Evolutionary conservation across 2,888 invertebrate genomes (phyloP), one percentile per base, ranked within the genome.

Genomic region (Troilus luridus): DNA sequence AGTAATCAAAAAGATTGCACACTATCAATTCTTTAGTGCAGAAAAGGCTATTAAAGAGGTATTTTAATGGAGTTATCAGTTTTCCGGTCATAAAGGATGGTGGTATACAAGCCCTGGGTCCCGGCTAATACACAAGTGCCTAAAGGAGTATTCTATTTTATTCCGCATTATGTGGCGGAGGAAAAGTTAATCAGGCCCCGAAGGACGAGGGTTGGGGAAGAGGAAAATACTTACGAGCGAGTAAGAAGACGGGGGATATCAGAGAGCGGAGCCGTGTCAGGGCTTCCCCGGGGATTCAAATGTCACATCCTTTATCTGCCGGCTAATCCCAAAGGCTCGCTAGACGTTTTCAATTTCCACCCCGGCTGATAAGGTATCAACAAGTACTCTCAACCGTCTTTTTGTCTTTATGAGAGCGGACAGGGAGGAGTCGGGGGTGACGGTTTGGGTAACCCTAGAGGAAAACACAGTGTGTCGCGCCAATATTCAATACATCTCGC

Each of bases 301-400:
- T 85, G 85, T 85, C 85, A 85, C 85, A 56, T 58, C 85, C 85
- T 85, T 85, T 85, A 85, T 85, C 85, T 58, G 56, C 56, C 11
- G 9, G 85, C 85, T 85, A 85, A 85, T 85, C 85, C 85, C 85
- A n/a, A 21, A n/a, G 85, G 85, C 85, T 85, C n/a, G n/a, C 11
- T 11, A 85, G 85, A 85, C 85, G 56, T 85, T 85, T 85, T 85
- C 85, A 85, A 85, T 85, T 85, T 85, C 85, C 85, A 56, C 54
- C 85, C n/a, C 12, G n/a, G 56, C 56, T 58, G 85, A 85, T 85
- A 85, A 85, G 56, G 85, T 54, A 85, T 85, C 85, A 85, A 85
- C 85, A 85, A 85, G 85, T 58, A 85, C 85, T 56, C 85, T 58
- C n/a, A 56, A 56, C 54, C 72, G 72, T 77, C 85, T 85, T 54